Evolutionary conservation across 2,113 vertebrate species (phyloP).

Genomic region (Actenoides hombroni): DNA sequence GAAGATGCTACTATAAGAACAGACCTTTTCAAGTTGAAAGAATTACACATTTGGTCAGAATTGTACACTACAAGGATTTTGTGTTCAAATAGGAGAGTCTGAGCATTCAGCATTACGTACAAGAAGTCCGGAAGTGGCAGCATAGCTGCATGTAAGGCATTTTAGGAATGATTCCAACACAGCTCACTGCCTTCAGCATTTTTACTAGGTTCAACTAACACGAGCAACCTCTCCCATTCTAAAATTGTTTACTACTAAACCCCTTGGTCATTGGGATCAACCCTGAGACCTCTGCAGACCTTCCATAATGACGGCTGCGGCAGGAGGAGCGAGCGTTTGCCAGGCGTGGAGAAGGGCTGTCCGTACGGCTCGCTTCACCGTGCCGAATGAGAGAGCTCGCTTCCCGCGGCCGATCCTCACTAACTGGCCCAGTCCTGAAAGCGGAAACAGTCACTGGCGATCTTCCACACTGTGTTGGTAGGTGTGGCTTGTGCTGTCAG

Average conservation of each 20-base stretch:
- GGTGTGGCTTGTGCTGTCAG: conserved; percentile 89
- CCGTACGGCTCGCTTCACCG: background rate
- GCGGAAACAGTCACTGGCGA: conserved; percentile 95
- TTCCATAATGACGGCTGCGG: background rate
- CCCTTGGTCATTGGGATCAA: background rate
- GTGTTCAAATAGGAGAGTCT: background rate
- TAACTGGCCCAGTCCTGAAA: conserved; percentile 94
- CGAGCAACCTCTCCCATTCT: conserved; percentile 20
- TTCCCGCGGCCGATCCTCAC: background rate
- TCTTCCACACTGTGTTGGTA: conserved; percentile 94
- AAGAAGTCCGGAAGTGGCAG: background rate
- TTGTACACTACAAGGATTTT: background rate
- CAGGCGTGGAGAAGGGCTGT: background rate
- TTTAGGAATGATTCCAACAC: conserved; percentile 36
- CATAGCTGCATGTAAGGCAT: conserved; percentile 39
- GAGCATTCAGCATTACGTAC: background rate
- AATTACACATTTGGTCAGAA: background rate
- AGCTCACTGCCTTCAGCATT: conserved; percentile 10
- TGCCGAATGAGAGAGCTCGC: background rate
- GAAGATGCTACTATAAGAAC: background rate
- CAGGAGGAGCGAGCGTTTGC: background rate
- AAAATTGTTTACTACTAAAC: background rate
- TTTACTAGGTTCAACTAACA: conserved; percentile 13
- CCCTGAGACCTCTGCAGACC: background rate
- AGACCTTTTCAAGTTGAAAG: background rate